Evolutionary conservation across 2,888 invertebrate genomes (phyloP), one percentile per base, ranked within the genome.

Genomic region (Parelbella ahira): DNA sequence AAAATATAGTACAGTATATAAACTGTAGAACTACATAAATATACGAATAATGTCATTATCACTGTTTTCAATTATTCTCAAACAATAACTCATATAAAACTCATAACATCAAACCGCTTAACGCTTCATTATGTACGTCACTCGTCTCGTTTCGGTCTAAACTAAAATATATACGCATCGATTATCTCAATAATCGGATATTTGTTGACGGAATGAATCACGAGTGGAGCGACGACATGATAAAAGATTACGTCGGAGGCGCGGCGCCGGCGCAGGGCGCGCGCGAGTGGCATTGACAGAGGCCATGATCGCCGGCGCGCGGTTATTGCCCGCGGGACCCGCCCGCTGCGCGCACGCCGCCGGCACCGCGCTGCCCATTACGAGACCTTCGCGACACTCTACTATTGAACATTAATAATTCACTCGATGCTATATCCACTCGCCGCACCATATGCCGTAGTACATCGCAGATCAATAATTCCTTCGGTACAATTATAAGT

Each of bases 261-360:
- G 55, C 49, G 52, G 21, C 13, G 21, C 28, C 39, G 36, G 47
- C 28, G 39, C 39, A 44, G 50, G 43, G 45, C n/a, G 49, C 41
- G 25, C 48, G 63, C 60, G 58, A 48, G 65, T 78, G 82, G 76
- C 81, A 82, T 80, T 80, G 82, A 77, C 74, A 74, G 80, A 80
- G 83, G 82, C 82, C 83, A 69, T 75, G 78, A 77, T 71, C 74
- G 67, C 51, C 55, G 56, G 45, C n/a, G 69, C 60, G 76, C 80
- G 82, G 82, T 80, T 81, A 82, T 76, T 81, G 82, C 76, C 80
- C 81, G 77, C 69, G 50, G 57, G 54, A 49, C 56, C 58, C 58
- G 61, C 54, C 54, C 51, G 59, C 51, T 43, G 27, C 25, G 28
- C 38, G 39, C 30, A 47, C 47, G 42, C 30, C 48, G 29, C 46